These are phyloP conservation scores for Epinephelus coioides DNA, from an alignment of 2,797 vertebrate species.

Conservation along the genomic window DNA sequence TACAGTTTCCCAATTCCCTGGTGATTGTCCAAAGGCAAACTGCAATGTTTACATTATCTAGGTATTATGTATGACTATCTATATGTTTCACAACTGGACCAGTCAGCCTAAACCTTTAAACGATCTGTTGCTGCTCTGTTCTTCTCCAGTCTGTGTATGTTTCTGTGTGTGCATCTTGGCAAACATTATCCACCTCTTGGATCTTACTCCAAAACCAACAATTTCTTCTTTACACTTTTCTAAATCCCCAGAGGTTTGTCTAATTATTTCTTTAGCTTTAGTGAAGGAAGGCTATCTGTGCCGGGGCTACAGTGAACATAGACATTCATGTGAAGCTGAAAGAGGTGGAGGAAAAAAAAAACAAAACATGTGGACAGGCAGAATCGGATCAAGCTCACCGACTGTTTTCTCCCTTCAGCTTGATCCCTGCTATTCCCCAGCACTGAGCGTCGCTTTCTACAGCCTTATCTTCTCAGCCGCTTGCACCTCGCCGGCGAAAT, in stretches of 20 bases:
- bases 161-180: constrained; percentile 8
- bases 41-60: neutral
- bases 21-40: neutral
- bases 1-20: neutral
- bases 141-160: neutral
- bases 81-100: neutral
- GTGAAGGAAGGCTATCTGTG: constrained; percentile 48
- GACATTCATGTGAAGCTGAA: constrained; percentile 48
- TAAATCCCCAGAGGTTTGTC: constrained; percentile 64
- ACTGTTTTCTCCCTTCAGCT: constrained; percentile 64
- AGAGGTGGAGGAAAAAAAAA: constrained; percentile 22
- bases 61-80: neutral
- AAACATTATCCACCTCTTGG: constrained; percentile 44
- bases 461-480: constrained; percentile 71
- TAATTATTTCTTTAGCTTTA: constrained; percentile 77
- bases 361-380: constrained; percentile 58
- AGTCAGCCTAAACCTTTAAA: neutral
- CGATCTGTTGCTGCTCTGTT: neutral
- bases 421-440: constrained; percentile 68
- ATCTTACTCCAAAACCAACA: constrained; percentile 38
- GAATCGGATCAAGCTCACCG: constrained; percentile 63
- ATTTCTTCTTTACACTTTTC: constrained; percentile 43
- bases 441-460: constrained; percentile 65
- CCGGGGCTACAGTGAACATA: constrained; percentile 6
- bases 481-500: constrained; percentile 69